Base-by-base conservation (phyloP, 2,888 invertebrate species). In the Thymelicus acteon region DNA sequence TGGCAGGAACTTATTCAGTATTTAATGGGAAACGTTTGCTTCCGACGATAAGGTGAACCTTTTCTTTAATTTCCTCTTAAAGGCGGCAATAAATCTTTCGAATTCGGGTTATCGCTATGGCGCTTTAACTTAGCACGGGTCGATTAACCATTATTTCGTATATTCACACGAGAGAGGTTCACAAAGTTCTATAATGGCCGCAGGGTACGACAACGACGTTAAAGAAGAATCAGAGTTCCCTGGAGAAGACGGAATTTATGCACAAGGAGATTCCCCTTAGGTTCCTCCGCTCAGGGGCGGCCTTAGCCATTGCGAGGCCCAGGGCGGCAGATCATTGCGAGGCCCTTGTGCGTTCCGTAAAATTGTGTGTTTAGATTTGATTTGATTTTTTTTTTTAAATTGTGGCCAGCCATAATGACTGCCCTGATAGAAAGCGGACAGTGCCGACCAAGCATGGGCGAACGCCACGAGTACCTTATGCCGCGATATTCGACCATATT, bases 61-160 rank as follows among this genome's bases (percentile, higher is more conserved):
- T 54, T 19, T 19, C n/a, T 31, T 47, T 31, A 65, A 37, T 57
- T 65, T 65, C 65, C 44, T 31, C n/a, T 15, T 65, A 44, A 65
- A 24, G 6, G 24, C 13, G 47, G 57, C 24, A 65, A 65, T 65
- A 65, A 65, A 65, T 65, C 57, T 44, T 54, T 65, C 47, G 15
- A 13, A 57, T 57, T 57, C 44, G 65, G 44, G 54, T 57, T 65
- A 65, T 65, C 65, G 57, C 47, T 7, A n/a, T n/a, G 47, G 57
- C 57, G 57, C 64, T 54, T 65, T 65, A 57, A 57, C 52, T 54
- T 63, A 49, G 12, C 6, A 60, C 19, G 60, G 6, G 15, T 49
- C 49, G 63, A 63, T 63, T 37, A 63, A 39, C 52, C 52, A 49
- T 52, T 64, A 64, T 52, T 64, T 63, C 37, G 62, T 63, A 37